Conservation (phyloP, 2,888 invertebrate species). For the Brachyopa scutellaris region DNA sequence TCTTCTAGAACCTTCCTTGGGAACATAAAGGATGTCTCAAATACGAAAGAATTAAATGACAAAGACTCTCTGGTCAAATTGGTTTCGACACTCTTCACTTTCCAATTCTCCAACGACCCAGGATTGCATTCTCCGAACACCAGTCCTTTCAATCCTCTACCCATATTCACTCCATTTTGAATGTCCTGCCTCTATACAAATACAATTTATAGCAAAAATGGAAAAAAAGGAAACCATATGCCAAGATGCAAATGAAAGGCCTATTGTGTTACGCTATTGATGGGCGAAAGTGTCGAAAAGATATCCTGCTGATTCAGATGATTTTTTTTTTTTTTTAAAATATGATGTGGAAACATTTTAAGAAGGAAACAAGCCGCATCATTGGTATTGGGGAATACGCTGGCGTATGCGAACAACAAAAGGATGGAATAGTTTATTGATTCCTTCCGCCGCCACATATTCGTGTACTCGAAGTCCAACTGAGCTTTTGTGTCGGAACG, state of each 20-base stretch:
- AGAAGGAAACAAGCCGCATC: conserved; percentile 11
- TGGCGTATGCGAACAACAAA: conserved; percentile 12
- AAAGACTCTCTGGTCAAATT: no score
- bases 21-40: no score
- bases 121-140: no score
- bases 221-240: not conserved
- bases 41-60: no score
- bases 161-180: not conserved
- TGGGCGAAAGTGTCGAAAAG: conserved; percentile 10
- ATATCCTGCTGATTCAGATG: conserved; percentile 49
- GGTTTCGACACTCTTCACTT: no score
- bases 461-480: not conserved
- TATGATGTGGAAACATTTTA: conserved; percentile 34
- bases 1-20: no score
- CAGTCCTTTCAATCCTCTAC: not conserved
- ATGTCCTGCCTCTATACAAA: not conserved
- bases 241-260: conserved; percentile 44
- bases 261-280: conserved; percentile 18
- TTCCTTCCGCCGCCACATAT: conserved; percentile 40
- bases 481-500: conserved; percentile 15
- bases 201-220: not conserved
- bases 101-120: not conserved
- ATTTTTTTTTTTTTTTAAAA: conserved; percentile 22
- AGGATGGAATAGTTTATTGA: conserved; percentile 33
- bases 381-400: not conserved